Evolutionary conservation across 1,140 invertebrate species (phyloP).

Genomic region (Drosophila subpulchrella): DNA sequence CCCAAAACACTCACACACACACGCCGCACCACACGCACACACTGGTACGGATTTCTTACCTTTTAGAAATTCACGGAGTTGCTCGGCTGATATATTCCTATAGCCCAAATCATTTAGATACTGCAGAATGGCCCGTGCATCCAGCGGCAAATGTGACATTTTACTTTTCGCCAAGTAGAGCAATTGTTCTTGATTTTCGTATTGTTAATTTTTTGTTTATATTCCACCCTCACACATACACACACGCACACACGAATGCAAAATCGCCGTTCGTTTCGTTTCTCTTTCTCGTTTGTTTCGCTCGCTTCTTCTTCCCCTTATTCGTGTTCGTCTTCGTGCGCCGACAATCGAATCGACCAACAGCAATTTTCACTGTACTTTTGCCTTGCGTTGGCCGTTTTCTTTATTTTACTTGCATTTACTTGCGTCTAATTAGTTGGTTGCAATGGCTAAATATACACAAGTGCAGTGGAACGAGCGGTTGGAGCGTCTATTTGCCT

Average conservation of each 20-base stretch:
- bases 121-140: conserved; percentile 85
- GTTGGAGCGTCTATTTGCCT: conserved; percentile 44
- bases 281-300: conserved; percentile 63
- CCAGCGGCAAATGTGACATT: conserved; percentile 84
- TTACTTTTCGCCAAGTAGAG: conserved; percentile 51
- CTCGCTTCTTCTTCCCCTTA: conserved; percentile 51
- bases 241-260: conserved; percentile 29
- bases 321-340: conserved; percentile 42
- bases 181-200: conserved; percentile 57
- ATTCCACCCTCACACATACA: conserved; percentile 51
- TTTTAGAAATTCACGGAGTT: conserved; percentile 86
- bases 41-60: conserved; percentile 73
- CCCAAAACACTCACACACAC: conserved; percentile 25
- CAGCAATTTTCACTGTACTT: conserved; percentile 79
- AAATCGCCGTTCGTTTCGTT: conserved; percentile 65
- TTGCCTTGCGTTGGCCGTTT: conserved; percentile 57
- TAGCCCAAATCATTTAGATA: conserved; percentile 86
- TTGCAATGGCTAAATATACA: conserved; percentile 40
- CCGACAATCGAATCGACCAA: conserved; percentile 76
- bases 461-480: conserved; percentile 36
- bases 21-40: conserved; percentile 13
- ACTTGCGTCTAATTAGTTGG: conserved; percentile 47
- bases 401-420: conserved; percentile 46
- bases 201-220: conserved; percentile 65
- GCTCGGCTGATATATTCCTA: conserved; percentile 85